These are phyloP conservation scores for Gryon sp. DNA, from an alignment of 1,140 invertebrate species.

Conservation along the genomic window DNA sequence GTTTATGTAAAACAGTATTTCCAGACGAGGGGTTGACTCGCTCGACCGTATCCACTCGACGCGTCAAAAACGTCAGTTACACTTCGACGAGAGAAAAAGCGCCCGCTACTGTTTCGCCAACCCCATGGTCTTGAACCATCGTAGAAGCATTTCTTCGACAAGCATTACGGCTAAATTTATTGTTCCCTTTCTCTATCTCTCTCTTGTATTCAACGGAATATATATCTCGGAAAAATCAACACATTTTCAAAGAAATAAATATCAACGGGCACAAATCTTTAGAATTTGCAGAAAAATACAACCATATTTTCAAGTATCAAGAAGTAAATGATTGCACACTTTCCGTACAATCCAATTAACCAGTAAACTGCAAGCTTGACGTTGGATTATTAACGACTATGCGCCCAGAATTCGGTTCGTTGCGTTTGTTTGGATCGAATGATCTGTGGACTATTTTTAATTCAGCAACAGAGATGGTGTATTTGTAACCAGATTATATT, in stretches of 20 bases:
- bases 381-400: conserved; percentile 45
- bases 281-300: conserved; percentile 4
- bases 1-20: conserved; percentile 77
- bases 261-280: not conserved
- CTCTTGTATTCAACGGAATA: conserved; percentile 3
- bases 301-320: conserved; percentile 17
- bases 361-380: conserved; percentile 11
- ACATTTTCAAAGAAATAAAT: not conserved
- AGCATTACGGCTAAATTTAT: conserved; percentile 45
- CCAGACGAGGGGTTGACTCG: conserved; percentile 41
- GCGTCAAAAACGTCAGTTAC: conserved; percentile 77
- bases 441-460: conserved; percentile 48
- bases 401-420: conserved; percentile 17
- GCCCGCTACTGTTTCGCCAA: conserved; percentile 33
- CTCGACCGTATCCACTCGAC: conserved; percentile 71
- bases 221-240: conserved; percentile 16
- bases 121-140: conserved; percentile 16
- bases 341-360: conserved; percentile 27
- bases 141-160: conserved; percentile 10
- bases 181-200: conserved; percentile 3
- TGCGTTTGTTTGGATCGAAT: conserved; percentile 24
- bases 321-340: conserved; percentile 36
- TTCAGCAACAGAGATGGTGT: conserved; percentile 40
- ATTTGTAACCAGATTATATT: conserved; percentile 50
- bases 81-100: conserved; percentile 60